Conservation (phyloP, 2,113 vertebrate species). For the Actenoides lindsayi region DNA sequence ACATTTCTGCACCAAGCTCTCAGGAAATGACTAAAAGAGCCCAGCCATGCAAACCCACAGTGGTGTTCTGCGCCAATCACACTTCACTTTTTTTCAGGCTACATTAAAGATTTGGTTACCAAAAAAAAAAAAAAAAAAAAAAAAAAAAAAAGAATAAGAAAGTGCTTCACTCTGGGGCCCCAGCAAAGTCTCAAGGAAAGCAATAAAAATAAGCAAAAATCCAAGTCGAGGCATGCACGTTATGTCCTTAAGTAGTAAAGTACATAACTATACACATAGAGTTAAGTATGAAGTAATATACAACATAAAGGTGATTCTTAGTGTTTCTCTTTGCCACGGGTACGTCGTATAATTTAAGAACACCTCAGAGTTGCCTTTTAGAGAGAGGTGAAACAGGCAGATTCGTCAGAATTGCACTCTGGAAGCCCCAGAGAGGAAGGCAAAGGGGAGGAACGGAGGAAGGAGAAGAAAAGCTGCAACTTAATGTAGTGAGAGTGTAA, state of each 20-base stretch:
- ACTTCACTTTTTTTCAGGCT: slow-evolving; percentile 37
- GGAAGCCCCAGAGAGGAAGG: not conserved
- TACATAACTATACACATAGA: not conserved
- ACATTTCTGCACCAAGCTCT: slow-evolving; percentile 55
- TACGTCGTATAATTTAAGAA: not conserved
- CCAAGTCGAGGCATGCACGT: too few relatives aligned
- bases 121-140: not conserved
- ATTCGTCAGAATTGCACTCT: not conserved
- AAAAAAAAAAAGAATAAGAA: not conserved
- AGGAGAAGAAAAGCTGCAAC: not conserved
- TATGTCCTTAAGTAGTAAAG: not conserved
- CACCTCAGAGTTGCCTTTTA: not conserved
- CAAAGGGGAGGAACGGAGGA: not conserved
- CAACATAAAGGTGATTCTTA: not conserved
- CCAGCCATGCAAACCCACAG: slow-evolving; percentile 66
- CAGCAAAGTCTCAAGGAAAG: not conserved
- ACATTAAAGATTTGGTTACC: slow-evolving; percentile 46
- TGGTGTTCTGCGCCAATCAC: slow-evolving; percentile 42
- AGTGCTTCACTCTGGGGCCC: slow-evolving; percentile 10
- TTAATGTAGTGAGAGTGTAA: slow-evolving; percentile 42
- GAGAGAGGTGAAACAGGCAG: not conserved
- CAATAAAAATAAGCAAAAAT: accelerated
- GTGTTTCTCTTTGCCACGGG: not conserved
- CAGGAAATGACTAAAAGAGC: slow-evolving; percentile 77
- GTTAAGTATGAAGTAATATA: not conserved